Percentiles rank a stretch among this genome's conserved stretches.
These are phyloP conservation scores for Pseudopipra pipra DNA, from an alignment of 2,113 vertebrate genomes.

Conservation along the genomic window DNA sequence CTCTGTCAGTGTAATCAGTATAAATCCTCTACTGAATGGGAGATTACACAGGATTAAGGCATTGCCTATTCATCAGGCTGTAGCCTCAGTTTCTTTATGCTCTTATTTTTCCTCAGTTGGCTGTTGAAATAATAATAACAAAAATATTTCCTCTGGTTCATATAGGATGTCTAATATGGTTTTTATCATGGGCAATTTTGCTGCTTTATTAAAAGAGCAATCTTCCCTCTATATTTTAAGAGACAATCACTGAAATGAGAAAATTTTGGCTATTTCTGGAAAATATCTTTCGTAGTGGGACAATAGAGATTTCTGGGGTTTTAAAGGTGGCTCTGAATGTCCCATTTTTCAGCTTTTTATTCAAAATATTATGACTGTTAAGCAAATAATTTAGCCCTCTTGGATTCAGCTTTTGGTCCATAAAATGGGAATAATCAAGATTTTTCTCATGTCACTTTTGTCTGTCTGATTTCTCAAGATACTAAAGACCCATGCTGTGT, in stretches of 20 bases:
- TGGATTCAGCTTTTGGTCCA: background rate
- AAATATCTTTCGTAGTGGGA: background rate
- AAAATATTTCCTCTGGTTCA: background rate
- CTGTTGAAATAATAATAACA: background rate
- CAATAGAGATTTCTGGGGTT: background rate
- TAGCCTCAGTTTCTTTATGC: background rate
- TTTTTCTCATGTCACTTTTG: background rate
- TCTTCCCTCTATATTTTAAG: background rate
- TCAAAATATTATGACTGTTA: background rate
- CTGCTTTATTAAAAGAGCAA: background rate
- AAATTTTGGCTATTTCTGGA: background rate
- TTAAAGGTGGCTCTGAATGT: background rate
- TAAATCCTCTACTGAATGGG: background rate
- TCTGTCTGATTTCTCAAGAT: background rate
- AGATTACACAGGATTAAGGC: background rate
- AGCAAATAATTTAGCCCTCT: background rate
- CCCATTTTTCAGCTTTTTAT: background rate
- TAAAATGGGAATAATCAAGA: background rate
- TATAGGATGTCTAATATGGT: background rate
- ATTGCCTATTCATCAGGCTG: background rate
- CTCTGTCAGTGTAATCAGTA: background rate
- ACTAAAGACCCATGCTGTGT: rapidly evolving
- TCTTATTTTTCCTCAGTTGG: background rate
- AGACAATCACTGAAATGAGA: background rate
- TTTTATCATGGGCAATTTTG: background rate